These are phyloP conservation scores for Castor canadensis DNA, from an alignment of 2,113 vertebrate species.

Conservation along the genomic window DNA sequence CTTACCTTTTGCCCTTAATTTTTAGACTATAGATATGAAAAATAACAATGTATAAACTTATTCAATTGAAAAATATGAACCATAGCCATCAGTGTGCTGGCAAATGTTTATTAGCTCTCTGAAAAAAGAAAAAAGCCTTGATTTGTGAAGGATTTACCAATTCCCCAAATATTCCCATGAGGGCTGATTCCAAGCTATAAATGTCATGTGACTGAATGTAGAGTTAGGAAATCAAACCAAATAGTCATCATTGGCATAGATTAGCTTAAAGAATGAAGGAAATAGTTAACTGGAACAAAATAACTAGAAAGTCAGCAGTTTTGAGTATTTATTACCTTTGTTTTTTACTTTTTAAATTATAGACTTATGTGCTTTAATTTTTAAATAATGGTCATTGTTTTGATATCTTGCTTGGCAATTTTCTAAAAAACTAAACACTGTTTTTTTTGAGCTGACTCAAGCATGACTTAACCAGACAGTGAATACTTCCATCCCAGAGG, in stretches of 20 bases:
- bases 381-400: background rate
- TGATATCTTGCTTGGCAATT: constrained; percentile 13
- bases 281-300: background rate
- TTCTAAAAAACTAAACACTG: background rate
- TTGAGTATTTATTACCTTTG: constrained; percentile 2
- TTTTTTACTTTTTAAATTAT: background rate
- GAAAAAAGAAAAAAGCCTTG: background rate
- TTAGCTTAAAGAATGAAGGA: background rate
- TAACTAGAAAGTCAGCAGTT: background rate
- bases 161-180: background rate
- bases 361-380: background rate
- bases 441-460: background rate
- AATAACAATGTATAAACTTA: background rate
- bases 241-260: background rate
- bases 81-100: background rate
- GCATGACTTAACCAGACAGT: background rate
- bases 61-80: background rate
- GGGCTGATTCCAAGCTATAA: background rate
- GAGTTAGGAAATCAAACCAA: background rate
- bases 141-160: background rate
- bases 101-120: background rate
- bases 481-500: rapidly evolving
- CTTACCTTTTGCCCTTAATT: background rate
- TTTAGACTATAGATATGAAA: background rate
- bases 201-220: background rate